These are phyloP conservation scores for Erpetoichthys calabaricus DNA, from an alignment of 2,797 vertebrate species.

Conservation along the genomic window DNA sequence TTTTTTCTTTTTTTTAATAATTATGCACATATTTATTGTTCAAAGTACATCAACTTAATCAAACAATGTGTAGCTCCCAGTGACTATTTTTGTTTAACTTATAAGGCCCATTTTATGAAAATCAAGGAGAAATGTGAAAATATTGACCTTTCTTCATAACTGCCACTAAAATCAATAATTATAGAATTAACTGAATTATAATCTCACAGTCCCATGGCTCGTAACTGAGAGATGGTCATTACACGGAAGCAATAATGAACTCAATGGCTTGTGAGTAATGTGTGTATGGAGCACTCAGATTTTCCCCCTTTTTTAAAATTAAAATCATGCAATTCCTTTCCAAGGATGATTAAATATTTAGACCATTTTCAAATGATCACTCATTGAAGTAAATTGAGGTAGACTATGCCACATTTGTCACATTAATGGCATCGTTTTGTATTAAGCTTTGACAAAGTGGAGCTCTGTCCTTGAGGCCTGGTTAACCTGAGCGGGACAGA, in stretches of 20 bases:
- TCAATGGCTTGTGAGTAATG: slow-evolving; percentile 29
- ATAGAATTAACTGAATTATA: slow-evolving; percentile 33
- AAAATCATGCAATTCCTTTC: slow-evolving; percentile 1
- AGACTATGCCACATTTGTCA: neutral
- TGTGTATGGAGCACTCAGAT: neutral
- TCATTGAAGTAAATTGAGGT: slow-evolving; percentile 4
- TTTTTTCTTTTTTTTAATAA: too few species aligned
- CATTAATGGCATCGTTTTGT: neutral
- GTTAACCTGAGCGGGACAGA: too few species aligned
- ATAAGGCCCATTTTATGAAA: slow-evolving; percentile 11
- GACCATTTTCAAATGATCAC: slow-evolving; percentile 4
- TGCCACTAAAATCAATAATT: slow-evolving; percentile 31
- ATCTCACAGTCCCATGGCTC: slow-evolving; percentile 11
- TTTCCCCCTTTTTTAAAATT: neutral
- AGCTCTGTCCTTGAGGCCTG: neutral
- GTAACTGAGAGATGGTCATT: slow-evolving; percentile 34
- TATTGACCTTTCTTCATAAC: slow-evolving; percentile 12
- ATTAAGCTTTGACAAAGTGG: neutral
- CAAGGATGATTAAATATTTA: slow-evolving; percentile 8
- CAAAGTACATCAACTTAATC: too few species aligned
- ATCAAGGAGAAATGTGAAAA: slow-evolving; percentile 9
- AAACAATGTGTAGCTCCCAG: too few species aligned
- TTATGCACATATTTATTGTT: too few species aligned
- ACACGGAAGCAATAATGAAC: slow-evolving; percentile 35
- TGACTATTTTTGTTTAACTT: slow-evolving; percentile 1